Base-by-base conservation (phyloP, 1,140 invertebrate species). In the Paracyclopina nana region DNA sequence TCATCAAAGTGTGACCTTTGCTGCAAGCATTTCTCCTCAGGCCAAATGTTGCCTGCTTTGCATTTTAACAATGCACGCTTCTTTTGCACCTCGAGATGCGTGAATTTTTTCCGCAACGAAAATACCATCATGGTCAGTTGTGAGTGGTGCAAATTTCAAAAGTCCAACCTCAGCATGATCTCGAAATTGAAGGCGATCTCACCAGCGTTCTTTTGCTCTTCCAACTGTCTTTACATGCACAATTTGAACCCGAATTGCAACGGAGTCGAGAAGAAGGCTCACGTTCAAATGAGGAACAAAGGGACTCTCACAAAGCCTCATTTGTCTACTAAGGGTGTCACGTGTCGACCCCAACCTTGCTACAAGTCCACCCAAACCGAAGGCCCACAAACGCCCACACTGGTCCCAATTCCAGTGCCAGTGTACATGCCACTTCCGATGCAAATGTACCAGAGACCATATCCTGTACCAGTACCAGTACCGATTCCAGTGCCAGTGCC, bases 111-210 rank as follows among this genome's bases (percentile, higher is more conserved):
- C 61, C 83, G 90, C 9, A 73, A 80, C 60, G 76, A 72, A 54
- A 81, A 79, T 66, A 72, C 85, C 41, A 83, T 84, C 63, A 87
- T 90, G 58, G 79, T 88, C 11, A 76, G 80, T 0, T 96, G 90
- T 61, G 78, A 79, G 56, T 87, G 82, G 79, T 96, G 90, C 62
- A 87, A 87, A 65, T 68, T 88, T 2, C 90, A 90, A 61, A 94
- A 94, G 63, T 88, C 87, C 61, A 92, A 92, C 66, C 92, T 91
- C 63, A 88, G 94, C 61, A 90, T 95, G 84, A 91, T 95, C 26
- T 76, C 81, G 57, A 74, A 76, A 51, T 72, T 76, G 46, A 70
- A 55, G 69, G 70, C 54, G 71, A 77, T 59, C 63, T 71, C 0
- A 70, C 87, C 53, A 75, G 82, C 68, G 84, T 86, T 57, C 28